Conservation (phyloP, 2,113 vertebrate genomes). For the Morone saxatilis region DNA sequence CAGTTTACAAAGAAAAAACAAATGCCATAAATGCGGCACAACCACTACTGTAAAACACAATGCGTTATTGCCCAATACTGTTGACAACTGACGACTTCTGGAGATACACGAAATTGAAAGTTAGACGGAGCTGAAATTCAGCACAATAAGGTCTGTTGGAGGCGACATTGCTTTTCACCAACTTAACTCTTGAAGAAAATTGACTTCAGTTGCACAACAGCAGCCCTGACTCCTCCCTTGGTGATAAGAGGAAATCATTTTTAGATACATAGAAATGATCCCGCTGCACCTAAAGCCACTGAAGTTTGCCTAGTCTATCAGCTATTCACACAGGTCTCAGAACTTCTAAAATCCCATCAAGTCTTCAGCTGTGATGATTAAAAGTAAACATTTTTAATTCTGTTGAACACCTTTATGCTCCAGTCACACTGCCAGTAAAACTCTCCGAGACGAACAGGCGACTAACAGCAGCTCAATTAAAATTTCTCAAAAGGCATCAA, state of each 20-base stretch:
- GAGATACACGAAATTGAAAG: neutral
- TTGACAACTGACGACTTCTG: neutral
- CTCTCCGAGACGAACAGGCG: conserved; percentile 2
- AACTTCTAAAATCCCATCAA: conserved; percentile 12
- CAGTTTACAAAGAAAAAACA: too few relatives aligned
- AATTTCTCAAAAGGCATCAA: conserved; percentile 51
- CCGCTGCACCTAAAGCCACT: neutral
- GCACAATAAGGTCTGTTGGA: neutral
- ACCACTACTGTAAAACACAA: neutral
- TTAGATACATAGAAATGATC: conserved; percentile 57
- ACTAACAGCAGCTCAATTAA: conserved; percentile 53
- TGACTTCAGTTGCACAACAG: conserved; percentile 42
- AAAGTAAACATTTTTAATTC: conserved; percentile 34
- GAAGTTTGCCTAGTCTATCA: conserved; percentile 26
- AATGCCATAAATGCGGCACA: too few relatives aligned
- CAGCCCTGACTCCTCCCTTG: conserved; percentile 23
- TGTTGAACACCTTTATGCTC: conserved; percentile 45
- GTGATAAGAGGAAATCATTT: conserved; percentile 61
- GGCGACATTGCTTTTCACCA: conserved; percentile 35
- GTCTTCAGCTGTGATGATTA: conserved; percentile 47
- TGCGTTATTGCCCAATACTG: neutral
- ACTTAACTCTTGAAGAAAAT: conserved; percentile 56
- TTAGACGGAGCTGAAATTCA: neutral
- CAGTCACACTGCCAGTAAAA: conserved; percentile 32
- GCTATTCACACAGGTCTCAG: neutral